Percentiles rank a stretch among this genome's conserved stretches.
phyloP scores from a whole-genome alignment of 2,888 invertebrate genomes.

The Leptura quadrifasciata region DNA sequence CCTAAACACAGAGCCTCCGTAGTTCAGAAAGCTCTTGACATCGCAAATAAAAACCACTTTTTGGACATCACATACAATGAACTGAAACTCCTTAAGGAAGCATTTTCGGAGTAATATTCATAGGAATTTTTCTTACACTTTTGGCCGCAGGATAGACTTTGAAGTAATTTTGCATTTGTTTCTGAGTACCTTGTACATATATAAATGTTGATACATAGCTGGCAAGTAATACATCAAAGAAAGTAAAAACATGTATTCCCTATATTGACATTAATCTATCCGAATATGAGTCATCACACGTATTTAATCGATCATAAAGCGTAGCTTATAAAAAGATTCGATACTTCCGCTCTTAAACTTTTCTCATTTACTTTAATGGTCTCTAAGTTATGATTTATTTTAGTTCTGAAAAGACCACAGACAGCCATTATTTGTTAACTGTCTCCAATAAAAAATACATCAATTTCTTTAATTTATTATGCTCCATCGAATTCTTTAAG shows the following conservation, averaged over 20 bases:
- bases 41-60: too few species aligned
- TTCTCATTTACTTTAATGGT: neutral
- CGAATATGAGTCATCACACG: neutral
- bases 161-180: too few species aligned
- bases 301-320: neutral
- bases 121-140: too few species aligned
- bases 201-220: too few species aligned
- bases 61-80: too few species aligned
- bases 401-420: conserved; percentile 1
- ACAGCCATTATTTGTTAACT: neutral
- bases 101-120: too few species aligned
- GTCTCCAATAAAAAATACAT: neutral
- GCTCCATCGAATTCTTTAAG: neutral
- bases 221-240: neutral
- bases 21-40: too few species aligned
- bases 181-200: too few species aligned
- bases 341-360: neutral
- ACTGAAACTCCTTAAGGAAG: too few species aligned
- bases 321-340: neutral
- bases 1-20: too few species aligned
- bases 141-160: too few species aligned
- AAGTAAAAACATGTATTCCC: neutral
- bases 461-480: neutral
- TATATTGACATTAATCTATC: neutral
- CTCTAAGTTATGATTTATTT: conserved; percentile 1